Base-by-base conservation (phyloP, 2,797 vertebrate species). In the Tokudaia tokunoshimensis region DNA sequence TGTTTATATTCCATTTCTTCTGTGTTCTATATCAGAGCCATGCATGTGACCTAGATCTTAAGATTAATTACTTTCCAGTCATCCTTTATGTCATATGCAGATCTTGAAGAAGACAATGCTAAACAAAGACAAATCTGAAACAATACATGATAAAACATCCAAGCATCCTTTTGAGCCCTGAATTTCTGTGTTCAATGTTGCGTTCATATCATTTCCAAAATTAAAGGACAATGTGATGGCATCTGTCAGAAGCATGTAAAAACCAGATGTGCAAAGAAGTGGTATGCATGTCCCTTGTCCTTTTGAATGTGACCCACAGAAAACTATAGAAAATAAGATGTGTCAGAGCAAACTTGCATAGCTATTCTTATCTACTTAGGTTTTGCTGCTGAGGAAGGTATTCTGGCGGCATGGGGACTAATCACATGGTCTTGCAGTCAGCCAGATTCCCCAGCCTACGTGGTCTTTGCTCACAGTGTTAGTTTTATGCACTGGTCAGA, bases 51-150 rank as follows among this genome's bases (percentile, higher is more conserved):
- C 4, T 13, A 88, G n/a, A 84, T 72, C 52, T 81, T 70, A 22
- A 95, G 84, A 84, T 17, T 15, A 63, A 75, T 12, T 2, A 50
- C 14, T 78, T 94, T 26, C 80, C 61, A 47, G 7, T 59, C 6
- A 83, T 72, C 3, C 65, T 29, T 72, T 85, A 47, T 50, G 0
- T 91, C 41, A 84, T 24, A 0, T 26, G 34, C 31, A 15, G 7
- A 6, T 44, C 24, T 65, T 61, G 79, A 88, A 57, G 55, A 11
- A 94, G 63, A 76, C 44, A 52, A 63, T 22, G 3, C 37, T 75
- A 92, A 96, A 83, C 24, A 19, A 65, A 91, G 57, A 34, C 6
- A 91, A 70, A 90, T 15, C 19, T 52, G 29, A 26, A 95, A 63
- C 63, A 65, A 5, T 24, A 6, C 15, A 52, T 83, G 13, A 84